Evolutionary conservation across 2,888 invertebrate species (phyloP).

Genomic region (Idaea straminata): DNA sequence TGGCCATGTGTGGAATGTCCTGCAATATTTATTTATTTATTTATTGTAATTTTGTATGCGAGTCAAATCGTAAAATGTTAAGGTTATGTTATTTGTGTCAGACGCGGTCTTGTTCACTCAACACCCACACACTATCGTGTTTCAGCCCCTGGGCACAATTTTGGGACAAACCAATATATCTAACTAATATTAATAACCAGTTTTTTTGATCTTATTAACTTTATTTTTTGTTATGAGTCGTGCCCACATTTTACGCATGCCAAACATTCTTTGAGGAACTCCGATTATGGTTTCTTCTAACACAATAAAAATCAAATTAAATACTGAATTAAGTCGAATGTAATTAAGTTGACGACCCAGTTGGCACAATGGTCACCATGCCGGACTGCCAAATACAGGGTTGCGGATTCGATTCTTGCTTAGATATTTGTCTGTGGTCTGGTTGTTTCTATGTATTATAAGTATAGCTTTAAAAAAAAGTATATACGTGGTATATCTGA

Average conservation of each 20-base stretch:
- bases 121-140: conserved; percentile 69
- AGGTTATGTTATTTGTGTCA: conserved; percentile 48
- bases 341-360: too few relatives aligned
- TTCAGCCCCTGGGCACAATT: conserved; percentile 76
- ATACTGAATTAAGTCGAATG: background rate
- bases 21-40: too few relatives aligned
- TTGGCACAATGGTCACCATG: too few relatives aligned
- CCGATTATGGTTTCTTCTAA: conserved; percentile 9
- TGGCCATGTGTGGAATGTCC: too few relatives aligned
- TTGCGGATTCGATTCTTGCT: too few relatives aligned
- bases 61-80: conserved; percentile 44
- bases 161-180: conserved; percentile 79
- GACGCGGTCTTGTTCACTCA: conserved; percentile 57
- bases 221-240: conserved; percentile 59
- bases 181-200: conserved; percentile 77
- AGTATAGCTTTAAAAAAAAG: too few relatives aligned
- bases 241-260: conserved; percentile 59
- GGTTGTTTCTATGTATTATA: too few relatives aligned
- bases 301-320: background rate
- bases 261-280: conserved; percentile 46
- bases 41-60: conserved; percentile 51
- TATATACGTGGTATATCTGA: too few relatives aligned
- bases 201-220: conserved; percentile 63
- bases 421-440: too few relatives aligned
- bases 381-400: too few relatives aligned